These are phyloP conservation scores for Ichneumoninae sp. DNA, from an alignment of 2,888 invertebrate genomes.

Conservation along the genomic window DNA sequence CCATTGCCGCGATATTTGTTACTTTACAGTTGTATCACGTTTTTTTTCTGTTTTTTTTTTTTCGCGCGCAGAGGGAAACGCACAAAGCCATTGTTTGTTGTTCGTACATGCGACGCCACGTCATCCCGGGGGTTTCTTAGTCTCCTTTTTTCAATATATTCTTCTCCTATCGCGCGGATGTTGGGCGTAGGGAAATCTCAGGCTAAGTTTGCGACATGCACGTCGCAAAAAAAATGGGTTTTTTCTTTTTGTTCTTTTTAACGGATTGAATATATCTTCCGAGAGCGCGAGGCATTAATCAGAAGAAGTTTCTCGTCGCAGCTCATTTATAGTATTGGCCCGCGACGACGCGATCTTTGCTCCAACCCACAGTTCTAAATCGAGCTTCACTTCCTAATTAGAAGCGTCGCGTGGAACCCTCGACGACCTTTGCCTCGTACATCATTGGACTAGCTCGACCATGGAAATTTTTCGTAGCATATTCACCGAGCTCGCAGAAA, in stretches of 20 bases:
- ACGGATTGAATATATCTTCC: background rate
- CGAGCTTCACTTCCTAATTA: slow-evolving; percentile 75
- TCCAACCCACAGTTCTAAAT: slow-evolving; percentile 70
- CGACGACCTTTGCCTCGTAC: slow-evolving; percentile 20
- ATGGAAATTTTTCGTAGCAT: slow-evolving; percentile 10
- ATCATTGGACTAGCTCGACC: slow-evolving; percentile 23
- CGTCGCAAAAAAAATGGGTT: background rate
- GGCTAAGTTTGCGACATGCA: background rate
- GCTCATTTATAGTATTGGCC: slow-evolving; percentile 37
- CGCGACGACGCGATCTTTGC: slow-evolving; percentile 47
- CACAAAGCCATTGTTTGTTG: slow-evolving; percentile 83
- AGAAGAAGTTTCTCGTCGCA: slow-evolving; percentile 7
- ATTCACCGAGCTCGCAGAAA: background rate
- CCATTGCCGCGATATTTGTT: slow-evolving; percentile 82
- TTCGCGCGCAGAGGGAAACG: slow-evolving; percentile 73
- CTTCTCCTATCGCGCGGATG: slow-evolving; percentile 36
- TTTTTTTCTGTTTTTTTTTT: slow-evolving; percentile 65
- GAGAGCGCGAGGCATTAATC: slow-evolving; percentile 12
- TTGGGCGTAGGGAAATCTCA: slow-evolving; percentile 32
- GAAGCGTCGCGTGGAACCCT: slow-evolving; percentile 62
- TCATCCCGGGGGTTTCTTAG: slow-evolving; percentile 47
- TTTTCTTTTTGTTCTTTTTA: background rate
- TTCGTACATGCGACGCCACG: slow-evolving; percentile 75
- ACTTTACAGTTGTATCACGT: slow-evolving; percentile 82
- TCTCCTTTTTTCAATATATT: slow-evolving; percentile 49